Percentiles rank a stretch among this genome's conserved stretches.
Conservation (phyloP, 2,113 vertebrate species). For the Dolichallabes microphthalmus region DNA sequence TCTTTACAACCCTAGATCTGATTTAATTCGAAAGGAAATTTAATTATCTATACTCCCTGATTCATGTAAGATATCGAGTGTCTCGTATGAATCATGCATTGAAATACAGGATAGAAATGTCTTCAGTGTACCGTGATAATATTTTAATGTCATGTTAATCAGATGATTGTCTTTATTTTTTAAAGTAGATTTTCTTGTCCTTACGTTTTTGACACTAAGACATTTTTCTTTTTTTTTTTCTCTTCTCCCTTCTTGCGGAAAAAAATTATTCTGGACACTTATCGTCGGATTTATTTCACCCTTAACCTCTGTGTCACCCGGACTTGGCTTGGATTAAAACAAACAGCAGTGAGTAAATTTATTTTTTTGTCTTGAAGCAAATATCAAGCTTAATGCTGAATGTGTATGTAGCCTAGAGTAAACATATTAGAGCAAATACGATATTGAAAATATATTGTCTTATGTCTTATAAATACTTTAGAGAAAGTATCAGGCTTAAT, state of each 20-base stretch:
- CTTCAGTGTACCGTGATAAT: background rate
- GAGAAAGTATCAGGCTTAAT: background rate
- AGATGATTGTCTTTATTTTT: background rate
- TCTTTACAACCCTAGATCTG: background rate
- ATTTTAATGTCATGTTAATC: background rate
- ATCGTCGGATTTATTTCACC: conserved; percentile 44
- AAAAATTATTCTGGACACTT: conserved; percentile 42
- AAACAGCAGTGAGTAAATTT: conserved; percentile 90
- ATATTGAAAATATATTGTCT: background rate
- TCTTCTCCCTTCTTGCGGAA: background rate
- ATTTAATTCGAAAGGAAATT: background rate
- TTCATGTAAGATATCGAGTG: background rate
- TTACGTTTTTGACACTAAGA: background rate
- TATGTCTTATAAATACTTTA: background rate
- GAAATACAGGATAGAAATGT: background rate
- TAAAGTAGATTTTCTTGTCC: background rate
- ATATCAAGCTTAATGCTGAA: background rate
- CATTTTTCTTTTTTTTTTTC: background rate
- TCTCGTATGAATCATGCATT: background rate
- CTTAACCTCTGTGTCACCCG: conserved; percentile 25
- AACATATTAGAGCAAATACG: background rate
- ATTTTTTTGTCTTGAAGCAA: accelerated
- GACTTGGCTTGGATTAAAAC: conserved; percentile 47
- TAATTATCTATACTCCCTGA: background rate
- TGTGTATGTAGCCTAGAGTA: too few species aligned